phyloP scores from a whole-genome alignment of 2,797 vertebrate genomes.

The Schizopygopsis malacanthus region DNA sequence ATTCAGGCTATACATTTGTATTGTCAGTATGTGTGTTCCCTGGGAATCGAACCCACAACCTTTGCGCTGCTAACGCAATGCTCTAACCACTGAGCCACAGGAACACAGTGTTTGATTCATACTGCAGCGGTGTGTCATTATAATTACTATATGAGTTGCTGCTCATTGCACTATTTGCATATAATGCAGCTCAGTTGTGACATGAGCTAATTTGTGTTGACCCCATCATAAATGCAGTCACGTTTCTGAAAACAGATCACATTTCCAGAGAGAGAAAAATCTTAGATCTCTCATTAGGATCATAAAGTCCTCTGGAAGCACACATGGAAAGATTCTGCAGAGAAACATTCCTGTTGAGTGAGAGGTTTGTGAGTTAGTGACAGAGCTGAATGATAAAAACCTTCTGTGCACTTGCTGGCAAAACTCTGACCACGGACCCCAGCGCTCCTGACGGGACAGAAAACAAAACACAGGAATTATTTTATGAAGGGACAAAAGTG shows the following conservation, averaged over 20 bases:
- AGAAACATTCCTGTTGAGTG: conserved; percentile 8
- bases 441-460: neutral
- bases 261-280: neutral
- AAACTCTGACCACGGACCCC: neutral
- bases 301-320: neutral
- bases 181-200: neutral
- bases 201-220: neutral
- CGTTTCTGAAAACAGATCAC: neutral
- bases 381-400: neutral
- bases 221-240: neutral
- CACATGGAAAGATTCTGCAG: conserved; percentile 32
- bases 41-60: too few species aligned
- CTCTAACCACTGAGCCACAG: too few species aligned
- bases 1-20: too few species aligned
- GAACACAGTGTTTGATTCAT: neutral
- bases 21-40: too few species aligned
- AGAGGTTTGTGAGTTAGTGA: conserved; percentile 8
- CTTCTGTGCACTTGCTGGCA: neutral
- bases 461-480: neutral
- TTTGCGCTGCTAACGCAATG: too few species aligned
- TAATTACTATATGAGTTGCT: neutral
- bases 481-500: neutral
- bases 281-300: neutral
- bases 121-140: neutral
- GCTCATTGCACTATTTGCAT: neutral